These are phyloP conservation scores for Ditula angustiorana DNA, from an alignment of 2,888 invertebrate species.

Conservation along the genomic window DNA sequence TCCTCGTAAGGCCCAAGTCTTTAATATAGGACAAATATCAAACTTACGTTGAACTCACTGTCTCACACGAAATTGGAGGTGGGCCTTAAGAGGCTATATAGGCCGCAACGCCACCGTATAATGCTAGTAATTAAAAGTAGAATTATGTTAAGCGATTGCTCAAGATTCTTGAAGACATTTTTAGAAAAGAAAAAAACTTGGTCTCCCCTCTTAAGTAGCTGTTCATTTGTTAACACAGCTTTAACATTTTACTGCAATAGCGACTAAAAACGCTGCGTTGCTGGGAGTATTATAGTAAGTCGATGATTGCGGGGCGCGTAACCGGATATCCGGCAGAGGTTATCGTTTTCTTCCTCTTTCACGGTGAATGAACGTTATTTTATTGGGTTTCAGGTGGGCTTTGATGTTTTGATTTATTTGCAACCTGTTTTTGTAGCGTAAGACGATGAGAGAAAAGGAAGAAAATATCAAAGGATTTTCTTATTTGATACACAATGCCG, in stretches of 20 bases:
- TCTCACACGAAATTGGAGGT: too few species aligned
- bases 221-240: conserved; percentile 11
- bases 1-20: too few species aligned
- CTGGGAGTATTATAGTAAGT: conserved; percentile 30
- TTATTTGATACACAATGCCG: conserved; percentile 22
- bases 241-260: conserved; percentile 16
- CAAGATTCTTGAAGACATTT: background rate
- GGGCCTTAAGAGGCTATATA: too few species aligned
- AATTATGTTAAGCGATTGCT: too few species aligned
- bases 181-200: background rate
- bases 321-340: conserved; percentile 71
- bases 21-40: too few species aligned
- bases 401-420: conserved; percentile 63
- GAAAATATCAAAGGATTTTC: conserved; percentile 27
- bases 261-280: conserved; percentile 14
- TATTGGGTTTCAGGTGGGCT: conserved; percentile 62
- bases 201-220: background rate
- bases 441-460: conserved; percentile 28
- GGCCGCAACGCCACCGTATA: too few species aligned
- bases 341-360: conserved; percentile 65
- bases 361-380: conserved; percentile 64
- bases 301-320: conserved; percentile 54
- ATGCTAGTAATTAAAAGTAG: too few species aligned
- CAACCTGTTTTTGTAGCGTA: conserved; percentile 32
- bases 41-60: too few species aligned